A percentile compares a stretch with the other conserved stretches of the same genome.
Evolutionary conservation across 2,888 invertebrate species (phyloP).

Genomic region (Agonum fuliginosum): DNA sequence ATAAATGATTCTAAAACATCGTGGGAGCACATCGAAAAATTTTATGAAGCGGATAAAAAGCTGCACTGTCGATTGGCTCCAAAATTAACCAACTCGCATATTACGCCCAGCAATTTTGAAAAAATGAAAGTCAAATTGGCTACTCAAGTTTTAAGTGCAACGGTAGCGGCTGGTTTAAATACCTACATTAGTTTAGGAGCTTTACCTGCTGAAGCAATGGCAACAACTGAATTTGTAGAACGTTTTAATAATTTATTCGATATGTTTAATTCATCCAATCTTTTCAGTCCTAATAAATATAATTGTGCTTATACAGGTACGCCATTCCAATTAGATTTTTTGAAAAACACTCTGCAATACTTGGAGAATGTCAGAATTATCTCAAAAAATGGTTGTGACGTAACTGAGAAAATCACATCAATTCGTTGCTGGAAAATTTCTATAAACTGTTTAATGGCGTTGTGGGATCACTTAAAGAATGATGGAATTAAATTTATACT

Average conservation of each 20-base stretch:
- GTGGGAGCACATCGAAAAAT: conserved; percentile 60
- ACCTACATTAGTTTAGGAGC: conserved; percentile 61
- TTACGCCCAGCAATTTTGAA: conserved; percentile 62
- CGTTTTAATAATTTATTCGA: conserved; percentile 64
- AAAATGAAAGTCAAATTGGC: conserved; percentile 64
- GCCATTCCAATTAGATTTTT: not conserved
- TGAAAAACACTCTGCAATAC: not conserved
- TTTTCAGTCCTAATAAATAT: not conserved
- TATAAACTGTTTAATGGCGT: not conserved
- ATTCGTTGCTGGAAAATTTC: conserved; percentile 13
- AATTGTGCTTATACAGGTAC: not conserved
- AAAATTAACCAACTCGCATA: conserved; percentile 62
- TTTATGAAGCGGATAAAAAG: conserved; percentile 57
- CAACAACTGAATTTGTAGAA: conserved; percentile 61
- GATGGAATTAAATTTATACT: not conserved
- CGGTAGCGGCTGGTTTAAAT: conserved; percentile 63
- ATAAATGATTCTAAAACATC: conserved; percentile 58
- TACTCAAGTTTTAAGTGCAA: conserved; percentile 62
- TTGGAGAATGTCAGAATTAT: conserved; percentile 1
- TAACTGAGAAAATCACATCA: conserved; percentile 11
- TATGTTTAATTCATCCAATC: conserved; percentile 62
- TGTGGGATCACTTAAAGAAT: not conserved
- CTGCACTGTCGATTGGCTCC: conserved; percentile 54
- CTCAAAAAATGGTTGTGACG: not conserved
- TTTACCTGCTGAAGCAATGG: conserved; percentile 59